Evolutionary conservation across 2,888 invertebrate genomes (phyloP).

Genomic region (Molorchus minor): DNA sequence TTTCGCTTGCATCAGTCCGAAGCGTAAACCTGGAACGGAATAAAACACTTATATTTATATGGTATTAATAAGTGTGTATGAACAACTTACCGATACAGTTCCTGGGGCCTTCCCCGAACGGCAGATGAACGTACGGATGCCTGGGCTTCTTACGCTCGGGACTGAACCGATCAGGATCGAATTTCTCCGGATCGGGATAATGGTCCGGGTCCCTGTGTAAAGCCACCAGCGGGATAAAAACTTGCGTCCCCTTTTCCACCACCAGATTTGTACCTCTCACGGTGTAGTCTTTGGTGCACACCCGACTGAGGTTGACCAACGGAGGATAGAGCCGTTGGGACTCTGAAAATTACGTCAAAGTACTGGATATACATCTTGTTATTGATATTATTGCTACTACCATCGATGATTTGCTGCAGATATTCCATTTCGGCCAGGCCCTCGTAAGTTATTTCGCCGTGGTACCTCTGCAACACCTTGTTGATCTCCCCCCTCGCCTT

Average conservation of each 20-base stretch:
- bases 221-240: constrained; percentile 39
- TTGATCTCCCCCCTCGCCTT: constrained; percentile 36
- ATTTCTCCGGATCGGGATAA: constrained; percentile 44
- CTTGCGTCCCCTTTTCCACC: constrained; percentile 44
- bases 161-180: constrained; percentile 47
- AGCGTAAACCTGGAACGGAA: constrained; percentile 36
- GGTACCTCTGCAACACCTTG: constrained; percentile 32
- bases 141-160: constrained; percentile 35
- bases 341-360: constrained; percentile 48
- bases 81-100: constrained; percentile 45
- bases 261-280: constrained; percentile 39
- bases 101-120: constrained; percentile 49
- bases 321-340: constrained; percentile 52
- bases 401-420: constrained; percentile 41
- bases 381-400: constrained; percentile 27
- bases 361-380: too few species aligned
- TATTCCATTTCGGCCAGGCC: constrained; percentile 40
- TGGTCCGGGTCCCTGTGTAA: constrained; percentile 46
- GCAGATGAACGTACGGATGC: constrained; percentile 38
- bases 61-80: neutral
- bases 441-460: constrained; percentile 42
- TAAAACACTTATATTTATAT: neutral
- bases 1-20: constrained; percentile 42
- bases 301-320: constrained; percentile 35
- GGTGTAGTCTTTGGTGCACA: constrained; percentile 44